Evolutionary conservation across 2,888 invertebrate genomes (phyloP), one percentile per base, ranked within the genome.

Genomic region (Ethmia dodecea): DNA sequence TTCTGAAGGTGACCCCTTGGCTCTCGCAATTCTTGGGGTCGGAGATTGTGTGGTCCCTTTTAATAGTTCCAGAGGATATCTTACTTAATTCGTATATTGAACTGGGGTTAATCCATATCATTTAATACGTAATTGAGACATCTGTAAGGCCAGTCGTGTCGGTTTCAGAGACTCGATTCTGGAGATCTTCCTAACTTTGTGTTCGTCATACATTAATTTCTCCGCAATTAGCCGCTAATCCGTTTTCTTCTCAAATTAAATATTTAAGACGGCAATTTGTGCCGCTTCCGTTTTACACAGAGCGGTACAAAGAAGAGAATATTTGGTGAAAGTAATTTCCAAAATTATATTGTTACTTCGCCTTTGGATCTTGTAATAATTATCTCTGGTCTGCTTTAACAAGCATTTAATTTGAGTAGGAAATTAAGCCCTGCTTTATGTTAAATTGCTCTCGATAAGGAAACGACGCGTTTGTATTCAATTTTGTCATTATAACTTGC

Each of bases 261-360:
- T 75, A 78, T 77, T 76, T 73, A 72, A 72, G 52, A 54, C 69
- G 56, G 68, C 72, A 77, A 80, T 77, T 80, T 80, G 72, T 71
- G 65, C 68, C 57, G 72, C 70, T 80, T 78, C 70, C 71, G 69
- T 61, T 73, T 66, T 60, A 63, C 62, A 64, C 62, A 57, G 61
- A 52, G 59, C 49, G 57, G 59, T 67, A 66, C 62, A 72, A 75
- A 72, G 77, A 75, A 64, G 50, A 60, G 73, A 69, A 71, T 70
- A 71, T 74, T 77, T 69, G 57, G 59, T 49, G 63, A 73, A 76
- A 72, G 72, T 77, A 72, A 78, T 77, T 79, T 77, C 67, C 65
- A 59, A 69, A 80, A 76, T 80, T 73, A 76, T 74, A 72, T 75
- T 74, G 72, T 78, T 76, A 76, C 69, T 72, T 68, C 67, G 71